A percentile compares a stretch with the other conserved stretches of the same genome.
Evolutionary conservation across 2,888 invertebrate species (phyloP).

Genomic region (Idaea aversata): DNA sequence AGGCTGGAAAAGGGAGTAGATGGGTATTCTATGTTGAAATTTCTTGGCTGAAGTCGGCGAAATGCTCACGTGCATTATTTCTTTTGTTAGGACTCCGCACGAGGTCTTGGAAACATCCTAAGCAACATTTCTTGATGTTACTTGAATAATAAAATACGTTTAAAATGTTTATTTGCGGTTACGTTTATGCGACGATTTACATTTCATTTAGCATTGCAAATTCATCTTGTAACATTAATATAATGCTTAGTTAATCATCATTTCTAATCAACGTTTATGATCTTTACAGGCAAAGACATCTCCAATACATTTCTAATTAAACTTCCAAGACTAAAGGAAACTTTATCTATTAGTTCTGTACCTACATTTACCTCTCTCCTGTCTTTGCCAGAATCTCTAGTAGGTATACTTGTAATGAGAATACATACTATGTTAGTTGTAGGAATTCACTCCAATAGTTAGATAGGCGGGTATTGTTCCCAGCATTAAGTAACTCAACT

Average conservation of each 20-base stretch:
- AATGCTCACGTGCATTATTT: slow-evolving; percentile 55
- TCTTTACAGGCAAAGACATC: not conserved
- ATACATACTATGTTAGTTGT: not conserved
- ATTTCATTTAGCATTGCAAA: too few relatives aligned
- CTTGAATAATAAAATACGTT: slow-evolving; percentile 34
- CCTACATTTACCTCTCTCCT: not conserved
- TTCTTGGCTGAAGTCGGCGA: slow-evolving; percentile 45
- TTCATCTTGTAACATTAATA: not conserved
- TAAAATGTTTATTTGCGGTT: too few relatives aligned
- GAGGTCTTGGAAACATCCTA: slow-evolving; percentile 40
- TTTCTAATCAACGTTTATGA: not conserved
- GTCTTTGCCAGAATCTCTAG: not conserved
- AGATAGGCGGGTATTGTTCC: not conserved
- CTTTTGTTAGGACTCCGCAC: slow-evolving; percentile 51
- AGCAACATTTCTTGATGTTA: slow-evolving; percentile 47
- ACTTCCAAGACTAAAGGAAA: not conserved
- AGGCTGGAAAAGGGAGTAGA: slow-evolving; percentile 32
- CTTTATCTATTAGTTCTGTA: not conserved
- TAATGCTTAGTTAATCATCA: not conserved
- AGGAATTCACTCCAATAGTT: not conserved
- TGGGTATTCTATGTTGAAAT: slow-evolving; percentile 41
- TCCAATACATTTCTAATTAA: slow-evolving; percentile 8
- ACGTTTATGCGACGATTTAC: too few relatives aligned
- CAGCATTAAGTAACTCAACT: not conserved
- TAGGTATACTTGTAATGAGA: not conserved